These are phyloP conservation scores for Henicopernis longicauda DNA, from an alignment of 2,113 vertebrate species.

Conservation along the genomic window DNA sequence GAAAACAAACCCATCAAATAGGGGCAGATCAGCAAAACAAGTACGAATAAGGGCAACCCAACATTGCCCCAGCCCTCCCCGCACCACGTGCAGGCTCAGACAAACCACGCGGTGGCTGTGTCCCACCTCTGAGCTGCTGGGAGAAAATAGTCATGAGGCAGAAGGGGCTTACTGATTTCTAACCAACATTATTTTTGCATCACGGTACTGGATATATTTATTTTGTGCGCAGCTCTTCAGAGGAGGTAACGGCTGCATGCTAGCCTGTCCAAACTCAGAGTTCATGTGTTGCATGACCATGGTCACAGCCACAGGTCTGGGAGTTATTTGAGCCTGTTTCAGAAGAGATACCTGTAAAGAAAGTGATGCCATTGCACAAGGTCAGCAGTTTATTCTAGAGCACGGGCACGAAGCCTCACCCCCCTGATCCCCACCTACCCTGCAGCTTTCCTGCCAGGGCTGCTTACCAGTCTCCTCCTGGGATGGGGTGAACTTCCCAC, in stretches of 20 bases:
- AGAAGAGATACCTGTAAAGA: not conserved
- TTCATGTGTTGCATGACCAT: not conserved
- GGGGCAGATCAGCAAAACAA: not conserved
- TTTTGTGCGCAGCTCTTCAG: not conserved
- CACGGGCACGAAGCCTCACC: not conserved
- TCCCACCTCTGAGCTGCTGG: not conserved
- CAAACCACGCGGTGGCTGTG: not conserved
- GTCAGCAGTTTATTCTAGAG: not conserved
- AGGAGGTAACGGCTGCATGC: not conserved
- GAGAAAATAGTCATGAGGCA: not conserved
- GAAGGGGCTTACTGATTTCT: not conserved
- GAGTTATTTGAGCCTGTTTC: not conserved
- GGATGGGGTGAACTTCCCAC: not conserved
- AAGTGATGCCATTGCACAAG: not conserved
- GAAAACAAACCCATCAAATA: not conserved
- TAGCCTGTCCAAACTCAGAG: not conserved
- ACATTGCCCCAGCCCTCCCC: not conserved
- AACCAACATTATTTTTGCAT: not conserved
- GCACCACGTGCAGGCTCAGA: rapidly evolving
- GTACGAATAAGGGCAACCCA: not conserved
- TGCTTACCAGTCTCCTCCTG: not conserved
- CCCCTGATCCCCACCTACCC: too few species aligned
- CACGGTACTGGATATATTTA: too few species aligned
- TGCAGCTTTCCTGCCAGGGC: not conserved
- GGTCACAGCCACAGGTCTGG: not conserved